phyloP scores from a whole-genome alignment of 2,797 vertebrate genomes.

The Chaetophractus vellerosus region DNA sequence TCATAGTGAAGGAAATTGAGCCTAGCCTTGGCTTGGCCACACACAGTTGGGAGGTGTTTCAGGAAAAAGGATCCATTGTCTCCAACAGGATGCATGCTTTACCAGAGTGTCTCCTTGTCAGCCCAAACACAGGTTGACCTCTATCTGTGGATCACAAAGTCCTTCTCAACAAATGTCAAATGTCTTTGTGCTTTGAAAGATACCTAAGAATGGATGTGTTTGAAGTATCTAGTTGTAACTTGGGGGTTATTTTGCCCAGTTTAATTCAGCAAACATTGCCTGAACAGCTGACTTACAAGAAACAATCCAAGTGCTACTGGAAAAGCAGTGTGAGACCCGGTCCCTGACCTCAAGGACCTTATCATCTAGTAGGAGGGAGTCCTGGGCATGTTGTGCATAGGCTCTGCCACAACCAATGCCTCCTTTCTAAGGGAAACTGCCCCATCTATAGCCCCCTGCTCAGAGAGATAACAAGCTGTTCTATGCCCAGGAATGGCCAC shows the following conservation, averaged over 20 bases:
- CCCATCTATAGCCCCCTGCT: neutral
- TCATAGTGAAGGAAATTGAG: conserved; percentile 6
- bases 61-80: conserved; percentile 45
- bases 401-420: neutral
- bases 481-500: neutral
- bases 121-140: conserved; percentile 34
- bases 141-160: neutral
- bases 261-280: neutral
- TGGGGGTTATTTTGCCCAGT: neutral
- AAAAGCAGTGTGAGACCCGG: neutral
- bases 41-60: conserved; percentile 44
- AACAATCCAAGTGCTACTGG: neutral
- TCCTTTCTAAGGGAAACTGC: neutral
- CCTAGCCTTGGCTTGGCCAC: neutral
- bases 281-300: neutral
- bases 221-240: neutral
- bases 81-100: neutral
- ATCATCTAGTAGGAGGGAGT: neutral
- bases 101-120: neutral
- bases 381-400: neutral
- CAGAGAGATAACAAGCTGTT: conserved; percentile 31
- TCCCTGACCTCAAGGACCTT: neutral
- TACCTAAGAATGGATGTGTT: neutral
- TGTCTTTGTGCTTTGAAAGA: conserved; percentile 63
- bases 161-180: conserved; percentile 69